These are phyloP conservation scores for Campoletis sonorensis DNA, from an alignment of 1,140 invertebrate species.

Conservation along the genomic window DNA sequence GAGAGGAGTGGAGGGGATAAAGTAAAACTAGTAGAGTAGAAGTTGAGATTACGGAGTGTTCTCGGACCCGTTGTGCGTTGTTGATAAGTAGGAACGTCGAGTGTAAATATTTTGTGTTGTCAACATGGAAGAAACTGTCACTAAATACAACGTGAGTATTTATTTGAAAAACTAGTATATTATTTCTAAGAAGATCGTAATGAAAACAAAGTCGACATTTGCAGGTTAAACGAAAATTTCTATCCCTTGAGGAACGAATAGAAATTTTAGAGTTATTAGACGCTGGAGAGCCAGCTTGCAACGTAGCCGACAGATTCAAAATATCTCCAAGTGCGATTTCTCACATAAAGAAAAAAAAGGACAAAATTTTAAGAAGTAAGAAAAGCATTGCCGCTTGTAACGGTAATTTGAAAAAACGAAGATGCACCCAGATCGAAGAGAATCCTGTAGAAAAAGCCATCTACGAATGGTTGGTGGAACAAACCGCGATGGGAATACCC, in stretches of 20 bases:
- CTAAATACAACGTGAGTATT: too few species aligned
- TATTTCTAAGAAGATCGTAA: too few species aligned
- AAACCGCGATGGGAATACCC: slow-evolving; percentile 47
- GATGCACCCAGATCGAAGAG: slow-evolving; percentile 2
- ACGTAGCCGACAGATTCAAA: neutral
- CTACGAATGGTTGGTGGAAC: slow-evolving; percentile 52
- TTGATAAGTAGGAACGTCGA: too few species aligned
- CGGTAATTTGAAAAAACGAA: neutral
- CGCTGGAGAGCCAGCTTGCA: neutral
- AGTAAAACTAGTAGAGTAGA: too few species aligned
- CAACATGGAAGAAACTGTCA: too few species aligned
- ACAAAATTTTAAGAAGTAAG: slow-evolving; percentile 3
- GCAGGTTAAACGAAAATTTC: too few species aligned
- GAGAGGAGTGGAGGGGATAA: too few species aligned
- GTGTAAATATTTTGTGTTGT: too few species aligned
- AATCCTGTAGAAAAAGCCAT: slow-evolving; percentile 3
- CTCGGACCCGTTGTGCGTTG: too few species aligned
- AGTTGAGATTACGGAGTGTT: too few species aligned
- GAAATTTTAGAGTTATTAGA: neutral
- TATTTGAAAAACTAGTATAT: too few species aligned
- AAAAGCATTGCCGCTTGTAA: neutral
- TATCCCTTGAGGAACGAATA: neutral
- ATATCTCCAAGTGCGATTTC: slow-evolving; percentile 13
- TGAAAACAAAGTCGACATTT: too few species aligned
- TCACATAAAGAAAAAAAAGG: neutral